These are phyloP conservation scores for Delphinus delphis DNA, from an alignment of 2,113 vertebrate genomes.

Conservation along the genomic window DNA sequence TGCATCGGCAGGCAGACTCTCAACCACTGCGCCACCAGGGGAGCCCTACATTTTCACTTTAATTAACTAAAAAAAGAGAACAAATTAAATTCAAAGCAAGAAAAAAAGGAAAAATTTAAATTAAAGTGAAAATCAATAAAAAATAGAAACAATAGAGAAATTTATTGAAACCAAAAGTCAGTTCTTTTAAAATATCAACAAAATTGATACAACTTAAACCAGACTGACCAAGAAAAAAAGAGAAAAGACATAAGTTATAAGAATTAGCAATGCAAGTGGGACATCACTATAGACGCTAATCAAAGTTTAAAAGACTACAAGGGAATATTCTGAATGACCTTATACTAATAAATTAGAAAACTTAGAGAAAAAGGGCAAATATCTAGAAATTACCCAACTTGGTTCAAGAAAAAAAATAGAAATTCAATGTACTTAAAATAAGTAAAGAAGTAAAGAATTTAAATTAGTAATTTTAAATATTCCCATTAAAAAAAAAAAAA, in stretches of 20 bases:
- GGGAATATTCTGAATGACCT: too few species aligned
- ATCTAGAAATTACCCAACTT: background rate
- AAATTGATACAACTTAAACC: background rate
- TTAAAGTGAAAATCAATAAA: background rate
- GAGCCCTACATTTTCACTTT: background rate
- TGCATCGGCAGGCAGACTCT: too few species aligned
- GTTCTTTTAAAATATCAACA: too few species aligned
- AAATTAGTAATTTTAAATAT: too few species aligned
- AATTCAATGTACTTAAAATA: too few species aligned
- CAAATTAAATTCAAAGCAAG: background rate
- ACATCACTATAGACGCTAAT: background rate
- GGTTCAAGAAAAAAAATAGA: background rate
- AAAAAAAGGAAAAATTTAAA: background rate
- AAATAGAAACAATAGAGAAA: background rate
- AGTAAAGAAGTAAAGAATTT: too few species aligned
- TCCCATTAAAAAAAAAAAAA: too few species aligned
- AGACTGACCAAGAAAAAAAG: background rate
- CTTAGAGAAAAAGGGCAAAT: background rate
- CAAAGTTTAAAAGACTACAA: background rate
- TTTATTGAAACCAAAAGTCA: background rate
- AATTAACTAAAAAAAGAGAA: background rate
- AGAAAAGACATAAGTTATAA: background rate
- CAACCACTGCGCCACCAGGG: too few species aligned
- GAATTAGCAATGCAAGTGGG: background rate
- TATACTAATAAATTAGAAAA: background rate